Evolutionary conservation across 2,113 vertebrate species (phyloP).

Genomic region (Triplophysa tibetana): DNA sequence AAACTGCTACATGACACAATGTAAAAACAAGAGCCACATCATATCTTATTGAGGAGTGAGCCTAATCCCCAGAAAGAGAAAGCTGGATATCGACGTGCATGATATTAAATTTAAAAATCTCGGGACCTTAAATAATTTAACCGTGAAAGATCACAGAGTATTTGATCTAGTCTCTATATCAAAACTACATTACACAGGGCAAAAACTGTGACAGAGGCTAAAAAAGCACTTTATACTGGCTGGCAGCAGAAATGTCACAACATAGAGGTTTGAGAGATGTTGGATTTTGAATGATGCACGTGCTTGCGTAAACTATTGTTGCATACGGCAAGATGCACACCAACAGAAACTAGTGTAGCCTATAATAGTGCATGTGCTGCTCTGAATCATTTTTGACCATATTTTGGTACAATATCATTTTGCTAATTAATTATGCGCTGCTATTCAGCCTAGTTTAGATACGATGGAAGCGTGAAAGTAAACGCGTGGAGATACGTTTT

Average conservation of each 20-base stretch:
- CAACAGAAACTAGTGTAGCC: not conserved
- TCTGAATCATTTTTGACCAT: too few relatives aligned
- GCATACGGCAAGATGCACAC: constrained; percentile 28
- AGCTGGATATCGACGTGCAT: constrained; percentile 40
- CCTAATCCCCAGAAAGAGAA: constrained; percentile 34
- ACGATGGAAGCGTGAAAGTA: too few relatives aligned
- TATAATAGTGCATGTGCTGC: constrained; percentile 11
- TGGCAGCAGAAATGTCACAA: constrained; percentile 35
- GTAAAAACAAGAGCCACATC: constrained; percentile 29
- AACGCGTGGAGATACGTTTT: too few relatives aligned
- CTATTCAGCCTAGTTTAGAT: too few relatives aligned
- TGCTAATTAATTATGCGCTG: too few relatives aligned
- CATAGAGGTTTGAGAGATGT: constrained; percentile 17
- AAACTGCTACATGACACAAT: constrained; percentile 38
- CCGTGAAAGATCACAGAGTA: constrained; percentile 46
- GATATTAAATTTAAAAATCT: constrained; percentile 45
- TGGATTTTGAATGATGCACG: constrained; percentile 1
- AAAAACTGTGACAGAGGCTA: constrained; percentile 48
- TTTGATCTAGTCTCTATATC: constrained; percentile 50
- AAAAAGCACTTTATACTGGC: constrained; percentile 36
- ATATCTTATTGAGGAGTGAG: constrained; percentile 34
- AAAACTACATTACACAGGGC: constrained; percentile 44
- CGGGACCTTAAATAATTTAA: constrained; percentile 49
- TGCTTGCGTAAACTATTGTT: not conserved
- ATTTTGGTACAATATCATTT: too few relatives aligned